Base-by-base conservation (phyloP, 2,113 vertebrate species). In the Nannospalax galili region DNA sequence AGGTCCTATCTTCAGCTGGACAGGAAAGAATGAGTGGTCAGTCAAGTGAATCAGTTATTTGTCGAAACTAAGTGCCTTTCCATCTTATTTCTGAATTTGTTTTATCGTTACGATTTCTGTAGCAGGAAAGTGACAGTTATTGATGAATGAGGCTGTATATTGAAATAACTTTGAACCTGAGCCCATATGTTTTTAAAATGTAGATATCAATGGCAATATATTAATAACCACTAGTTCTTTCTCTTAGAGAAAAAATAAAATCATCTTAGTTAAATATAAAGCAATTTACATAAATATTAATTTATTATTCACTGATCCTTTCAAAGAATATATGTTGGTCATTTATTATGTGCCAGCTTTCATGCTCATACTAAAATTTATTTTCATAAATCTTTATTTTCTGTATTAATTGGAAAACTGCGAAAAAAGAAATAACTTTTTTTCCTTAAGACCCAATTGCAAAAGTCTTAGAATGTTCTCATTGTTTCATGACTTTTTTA, bases 1-100 rank as follows among this genome's bases (percentile, higher is more conserved):
- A 94, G 20, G 12, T 88, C 15, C 22, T 62, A 74, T 26, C 64
- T 80, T 87, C 32, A 75, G 28, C 45, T 80, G 35, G 30, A 42
- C 42, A 87, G 64, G 24, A 28, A 94, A 28, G 56, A 95, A 67
- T 28, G 40, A 37, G 56, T 79, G 12, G 84, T 87, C 45, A 40
- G 4, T 84, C 81, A 93, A 69, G n/a, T 64, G 35, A 87, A 90
- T 75, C 45, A 48, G 32, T 60, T 79, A 77, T 92, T 93, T 73
- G 67, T 77, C 75, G 73, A 81, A 84, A 84, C n/a, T 19, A 90
- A 69, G 30, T 69, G 37, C 9, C 12, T 78, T 95, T 91, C 40
- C 30, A 79, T 82, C n/a, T n/a, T n/a, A n/a, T n/a, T 87, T 84
- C 30, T 73, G 26, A 93, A 67, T 60, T 45, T 69, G 3, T 67